Base-by-base conservation (phyloP, 2,888 invertebrate species). In the Lasioglossum villosulum region DNA sequence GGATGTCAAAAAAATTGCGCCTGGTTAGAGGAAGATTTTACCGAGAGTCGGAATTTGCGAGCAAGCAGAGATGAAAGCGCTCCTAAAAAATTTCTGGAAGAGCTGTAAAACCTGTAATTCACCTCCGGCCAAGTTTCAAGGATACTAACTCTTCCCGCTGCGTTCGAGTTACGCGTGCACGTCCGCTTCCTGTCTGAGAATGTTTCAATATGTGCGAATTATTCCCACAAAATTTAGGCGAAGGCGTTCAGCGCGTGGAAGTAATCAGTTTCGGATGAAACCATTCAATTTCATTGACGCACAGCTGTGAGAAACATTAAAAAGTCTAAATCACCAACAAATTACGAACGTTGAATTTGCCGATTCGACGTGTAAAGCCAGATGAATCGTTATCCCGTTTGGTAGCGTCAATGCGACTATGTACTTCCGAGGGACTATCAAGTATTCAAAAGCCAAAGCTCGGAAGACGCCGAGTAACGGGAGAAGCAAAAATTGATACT, bases 1-100 rank as follows among this genome's bases (percentile, higher is more conserved):
- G 34, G n/a, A 12, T 23, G 56, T 78, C 42, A 74, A 74, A 74
- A 78, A 78, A 82, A 84, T 68, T 78, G 52, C 23, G 42, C 42
- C 71, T 39, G 77, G 56, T 59, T 59, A 59, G 48, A 48, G 48
- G 56, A 14, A n/a, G 56, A 59, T 59, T 59, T 59, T 12, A 10
- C 48, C 56, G 56, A 10, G 56, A 56, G n/a, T 23, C 56, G n/a
- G 56, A 10, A 27, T 27, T n/a, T 4, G 27, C 56, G 10, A 27
- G 56, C 12, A 27, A 59, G 27, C 56, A 4, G 56, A 59, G 27
- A 27, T 59, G 27, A 59, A 59, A 59, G 27, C 12, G 12, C 4
- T 4, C 27, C 4, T n/a, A n/a, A 59, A 59, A 59, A 27, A 59
- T n/a, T n/a, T 59, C 56, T 14, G 12, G 27, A 59, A 12, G 56